These are phyloP conservation scores for Bombus fervidus DNA, from an alignment of 1,140 invertebrate genomes.

Conservation along the genomic window DNA sequence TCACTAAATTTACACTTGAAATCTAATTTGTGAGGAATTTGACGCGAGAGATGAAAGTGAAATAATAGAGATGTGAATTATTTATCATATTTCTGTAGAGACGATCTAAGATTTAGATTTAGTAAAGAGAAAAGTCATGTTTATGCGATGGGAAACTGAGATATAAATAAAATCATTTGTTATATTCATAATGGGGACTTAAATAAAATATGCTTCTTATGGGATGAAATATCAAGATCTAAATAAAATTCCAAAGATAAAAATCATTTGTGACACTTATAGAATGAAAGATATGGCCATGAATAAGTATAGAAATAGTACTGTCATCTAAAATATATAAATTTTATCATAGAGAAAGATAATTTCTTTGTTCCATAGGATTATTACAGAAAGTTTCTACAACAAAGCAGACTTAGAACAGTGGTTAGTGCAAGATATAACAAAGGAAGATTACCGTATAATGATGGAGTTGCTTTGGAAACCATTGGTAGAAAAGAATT, in stretches of 20 bases:
- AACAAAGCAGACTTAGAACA: constrained; percentile 92
- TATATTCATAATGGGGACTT: no score
- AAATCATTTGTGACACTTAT: neutral
- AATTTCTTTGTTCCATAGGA: constrained; percentile 83
- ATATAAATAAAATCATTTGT: no score
- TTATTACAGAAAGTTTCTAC: constrained; percentile 92
- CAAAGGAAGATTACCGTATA: constrained; percentile 86
- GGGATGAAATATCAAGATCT: neutral
- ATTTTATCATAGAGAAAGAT: neutral
- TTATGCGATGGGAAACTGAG: no score
- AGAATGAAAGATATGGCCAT: neutral
- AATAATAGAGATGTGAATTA: neutral
- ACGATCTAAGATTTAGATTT: no score
- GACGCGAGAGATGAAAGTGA: no score
- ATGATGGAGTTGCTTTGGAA: constrained; percentile 87
- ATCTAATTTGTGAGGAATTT: neutral
- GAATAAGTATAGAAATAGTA: neutral
- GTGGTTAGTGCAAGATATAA: constrained; percentile 87
- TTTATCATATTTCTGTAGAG: neutral
- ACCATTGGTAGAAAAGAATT: constrained; percentile 85
- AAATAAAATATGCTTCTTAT: no score
- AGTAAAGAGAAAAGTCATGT: no score
- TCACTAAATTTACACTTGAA: neutral
- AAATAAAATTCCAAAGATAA: neutral
- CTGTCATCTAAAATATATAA: neutral